Evolutionary conservation across 2,797 vertebrate genomes (phyloP), one percentile per base, ranked within the genome.

Genomic region (Enteromius anoplus): DNA sequence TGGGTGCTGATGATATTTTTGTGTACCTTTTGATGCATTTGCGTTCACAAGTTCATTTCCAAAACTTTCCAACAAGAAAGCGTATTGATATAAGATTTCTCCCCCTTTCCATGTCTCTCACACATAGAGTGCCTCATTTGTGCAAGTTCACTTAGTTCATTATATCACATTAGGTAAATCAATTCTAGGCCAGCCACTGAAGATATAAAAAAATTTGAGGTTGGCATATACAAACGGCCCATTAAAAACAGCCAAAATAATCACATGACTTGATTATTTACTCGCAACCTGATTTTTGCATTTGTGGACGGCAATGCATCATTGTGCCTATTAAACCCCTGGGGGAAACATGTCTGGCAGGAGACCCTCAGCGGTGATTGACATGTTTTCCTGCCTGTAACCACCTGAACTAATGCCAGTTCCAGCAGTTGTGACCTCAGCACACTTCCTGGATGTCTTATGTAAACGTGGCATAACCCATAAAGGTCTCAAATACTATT

Each of bases 371-470:
- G 49, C 55, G 15, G 29, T 85, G 85, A 86, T 82, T 82, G 87
- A 86, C 85, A 62, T 84, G 87, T 86, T 88, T 85, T 83, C 72
- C 73, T 85, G 76, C 66, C 68, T 73, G 76, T 72, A 75, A 62
- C 58, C 55, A 47, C 80, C 77, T 81, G 83, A 79, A 82, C 40
- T 45, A 23, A 60, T 21, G 84, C 78, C 85, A 84, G 66, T 40
- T 75, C 34, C 84, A 83, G 80, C 75, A 19, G 37, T 47, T 29
- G 75, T 79, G 80, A 85, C 78, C 75, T 47, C 37, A 85, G 62
- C 75, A 84, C 81, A 81, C 64, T 85, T 85, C 81, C 78, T 75
- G 64, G 69, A 82, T 62, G 72, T 81, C 23, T 49, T 78, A 64
- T 78, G 82, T 84, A 82, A 58, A 72, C 5, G 37, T 69, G 70